Conservation (phyloP, 92 coral and sea anemone genomes). For the Porites rus region DNA sequence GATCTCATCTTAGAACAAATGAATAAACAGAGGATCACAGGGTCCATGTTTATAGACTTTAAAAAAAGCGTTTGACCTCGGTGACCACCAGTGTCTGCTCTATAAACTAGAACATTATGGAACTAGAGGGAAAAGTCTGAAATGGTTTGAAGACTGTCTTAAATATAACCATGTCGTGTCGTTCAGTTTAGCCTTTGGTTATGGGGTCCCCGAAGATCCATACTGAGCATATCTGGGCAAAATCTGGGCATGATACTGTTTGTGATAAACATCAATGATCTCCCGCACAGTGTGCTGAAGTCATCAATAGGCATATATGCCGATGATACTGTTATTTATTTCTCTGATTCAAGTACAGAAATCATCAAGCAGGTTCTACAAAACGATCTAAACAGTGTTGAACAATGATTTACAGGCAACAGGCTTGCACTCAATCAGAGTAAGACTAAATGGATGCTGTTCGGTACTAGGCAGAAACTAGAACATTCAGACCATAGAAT, state of each 20-base stretch:
- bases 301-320: slow-evolving; percentile 50
- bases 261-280: slow-evolving; percentile 38
- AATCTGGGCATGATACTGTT: not conserved
- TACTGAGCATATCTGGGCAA: not conserved
- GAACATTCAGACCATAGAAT: too few species aligned
- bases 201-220: not conserved
- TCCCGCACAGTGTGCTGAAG: slow-evolving; percentile 39
- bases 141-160: slow-evolving; percentile 10
- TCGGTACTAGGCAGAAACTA: too few species aligned
- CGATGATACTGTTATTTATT: slow-evolving; percentile 57
- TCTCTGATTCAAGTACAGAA: not conserved
- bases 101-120: slow-evolving; percentile 52
- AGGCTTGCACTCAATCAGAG: not conserved
- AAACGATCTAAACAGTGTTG: slow-evolving; percentile 15
- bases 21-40: slow-evolving; percentile 51
- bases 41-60: slow-evolving; percentile 55
- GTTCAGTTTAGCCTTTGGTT: not conserved
- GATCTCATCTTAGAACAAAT: slow-evolving; percentile 61
- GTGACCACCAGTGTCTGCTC: slow-evolving; percentile 22
- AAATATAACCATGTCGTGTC: not conserved
- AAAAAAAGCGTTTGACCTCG: slow-evolving; percentile 64
- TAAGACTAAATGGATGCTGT: too few species aligned
- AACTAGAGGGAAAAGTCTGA: slow-evolving; percentile 9
- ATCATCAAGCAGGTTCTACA: not conserved
- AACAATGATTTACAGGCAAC: not conserved